Conservation (phyloP, 2,888 invertebrate genomes). For the Euclidia mi region DNA sequence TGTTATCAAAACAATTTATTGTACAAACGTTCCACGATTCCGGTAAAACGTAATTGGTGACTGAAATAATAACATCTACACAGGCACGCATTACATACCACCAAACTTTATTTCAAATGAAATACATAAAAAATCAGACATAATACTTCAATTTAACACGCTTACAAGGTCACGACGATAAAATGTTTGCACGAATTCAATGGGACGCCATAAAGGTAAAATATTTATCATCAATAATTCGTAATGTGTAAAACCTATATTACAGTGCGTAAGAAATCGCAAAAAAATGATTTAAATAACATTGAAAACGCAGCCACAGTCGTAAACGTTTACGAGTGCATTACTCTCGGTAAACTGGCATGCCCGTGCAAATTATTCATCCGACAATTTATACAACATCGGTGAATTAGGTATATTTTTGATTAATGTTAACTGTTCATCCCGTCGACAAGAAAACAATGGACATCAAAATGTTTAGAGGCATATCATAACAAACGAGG, state of each 20-base stretch:
- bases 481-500: constrained; percentile 26
- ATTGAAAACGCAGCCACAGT: constrained; percentile 77
- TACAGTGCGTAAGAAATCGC: constrained; percentile 61
- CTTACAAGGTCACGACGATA: constrained; percentile 44
- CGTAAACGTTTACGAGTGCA: constrained; percentile 89
- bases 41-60: constrained; percentile 25
- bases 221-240: constrained; percentile 74
- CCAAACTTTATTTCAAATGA: constrained; percentile 16
- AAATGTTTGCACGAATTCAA: constrained; percentile 62
- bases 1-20: constrained; percentile 54
- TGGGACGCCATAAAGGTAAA: constrained; percentile 72
- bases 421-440: constrained; percentile 51
- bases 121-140: constrained; percentile 15
- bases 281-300: constrained; percentile 83
- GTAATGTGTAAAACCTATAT: constrained; percentile 64
- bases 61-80: constrained; percentile 40
- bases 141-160: constrained; percentile 24
- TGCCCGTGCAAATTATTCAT: constrained; percentile 76
- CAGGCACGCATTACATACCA: constrained; percentile 18
- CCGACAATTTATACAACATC: constrained; percentile 64
- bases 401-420: constrained; percentile 52
- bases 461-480: constrained; percentile 64
- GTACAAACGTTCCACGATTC: constrained; percentile 25
- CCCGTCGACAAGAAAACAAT: constrained; percentile 43
- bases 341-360: constrained; percentile 82